A percentile compares a stretch with the other conserved stretches of the same genome.
These are phyloP conservation scores for Parapristionchus giblindavisi DNA, from an alignment of 2,888 invertebrate genomes.

Conservation along the genomic window DNA sequence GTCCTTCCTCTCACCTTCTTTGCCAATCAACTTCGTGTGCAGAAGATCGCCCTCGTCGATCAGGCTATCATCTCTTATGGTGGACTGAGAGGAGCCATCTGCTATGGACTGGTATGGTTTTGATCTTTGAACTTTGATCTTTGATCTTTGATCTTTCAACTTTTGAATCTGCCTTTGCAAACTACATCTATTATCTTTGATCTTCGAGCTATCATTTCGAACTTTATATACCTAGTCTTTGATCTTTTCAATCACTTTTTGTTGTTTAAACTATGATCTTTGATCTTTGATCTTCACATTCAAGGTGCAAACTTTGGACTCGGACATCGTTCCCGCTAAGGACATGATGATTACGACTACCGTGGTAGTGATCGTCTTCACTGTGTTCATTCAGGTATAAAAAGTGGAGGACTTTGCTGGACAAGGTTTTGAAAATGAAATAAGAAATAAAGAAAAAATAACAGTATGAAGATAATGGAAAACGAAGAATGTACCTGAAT, in stretches of 20 bases:
- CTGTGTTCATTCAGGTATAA: constrained; percentile 90
- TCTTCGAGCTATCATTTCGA: no score
- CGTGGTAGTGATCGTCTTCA: constrained; percentile 95
- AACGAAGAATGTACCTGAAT: no score
- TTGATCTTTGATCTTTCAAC: no score
- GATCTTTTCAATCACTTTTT: no score
- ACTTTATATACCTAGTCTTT: no score
- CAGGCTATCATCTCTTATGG: constrained; percentile 90
- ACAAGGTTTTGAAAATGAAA: no score
- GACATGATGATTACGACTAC: constrained; percentile 98
- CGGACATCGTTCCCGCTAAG: constrained; percentile 83
- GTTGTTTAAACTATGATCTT: no score
- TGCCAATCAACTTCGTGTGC: constrained; percentile 89
- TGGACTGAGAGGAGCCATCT: constrained; percentile 93
- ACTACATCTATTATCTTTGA: no score
- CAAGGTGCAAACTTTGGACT: constrained; percentile 72
- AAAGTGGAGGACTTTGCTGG: not conserved
- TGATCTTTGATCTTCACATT: no score
- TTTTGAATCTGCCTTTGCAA: not conserved
- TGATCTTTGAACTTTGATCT: no score
- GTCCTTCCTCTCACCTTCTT: constrained; percentile 83
- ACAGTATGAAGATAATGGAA: no score
- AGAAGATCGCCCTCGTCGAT: constrained; percentile 80
- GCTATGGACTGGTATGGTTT: constrained; percentile 82
- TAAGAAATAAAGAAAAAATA: no score